phyloP scores from a whole-genome alignment of 1,140 invertebrate species.

The Caenorhabditis inopinata region DNA sequence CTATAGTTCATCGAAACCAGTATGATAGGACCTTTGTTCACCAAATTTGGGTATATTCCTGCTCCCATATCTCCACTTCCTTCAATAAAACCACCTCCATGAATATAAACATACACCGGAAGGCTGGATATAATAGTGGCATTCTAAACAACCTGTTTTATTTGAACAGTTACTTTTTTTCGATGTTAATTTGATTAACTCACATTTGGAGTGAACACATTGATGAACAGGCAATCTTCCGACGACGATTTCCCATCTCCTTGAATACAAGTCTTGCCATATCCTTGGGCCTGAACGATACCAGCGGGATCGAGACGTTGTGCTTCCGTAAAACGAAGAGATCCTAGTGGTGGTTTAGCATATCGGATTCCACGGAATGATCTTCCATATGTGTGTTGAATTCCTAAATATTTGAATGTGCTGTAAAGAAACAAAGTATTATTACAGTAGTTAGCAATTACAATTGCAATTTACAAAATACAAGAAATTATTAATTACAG shows the following conservation, averaged over 20 bases:
- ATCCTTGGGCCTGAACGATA: background rate
- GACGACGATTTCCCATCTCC: background rate
- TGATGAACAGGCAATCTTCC: conserved; percentile 42
- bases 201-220: conserved; percentile 36
- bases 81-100: conserved; percentile 46
- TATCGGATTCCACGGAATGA: conserved; percentile 27
- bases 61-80: conserved; percentile 10
- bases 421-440: too few relatives aligned
- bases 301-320: conserved; percentile 23
- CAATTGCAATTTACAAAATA: too few relatives aligned
- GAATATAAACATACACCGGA: conserved; percentile 49
- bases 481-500: too few relatives aligned
- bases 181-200: background rate
- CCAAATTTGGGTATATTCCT: conserved; percentile 12
- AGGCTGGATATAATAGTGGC: background rate
- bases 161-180: background rate
- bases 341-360: conserved; percentile 26
- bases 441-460: too few relatives aligned
- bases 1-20: conserved; percentile 66
- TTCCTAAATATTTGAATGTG: background rate
- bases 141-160: background rate
- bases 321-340: background rate
- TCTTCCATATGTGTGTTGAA: background rate
- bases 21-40: conserved; percentile 53
- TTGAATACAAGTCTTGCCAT: background rate